These are phyloP conservation scores for Catharus minimus DNA, from an alignment of 2,113 vertebrate genomes.

Conservation along the genomic window DNA sequence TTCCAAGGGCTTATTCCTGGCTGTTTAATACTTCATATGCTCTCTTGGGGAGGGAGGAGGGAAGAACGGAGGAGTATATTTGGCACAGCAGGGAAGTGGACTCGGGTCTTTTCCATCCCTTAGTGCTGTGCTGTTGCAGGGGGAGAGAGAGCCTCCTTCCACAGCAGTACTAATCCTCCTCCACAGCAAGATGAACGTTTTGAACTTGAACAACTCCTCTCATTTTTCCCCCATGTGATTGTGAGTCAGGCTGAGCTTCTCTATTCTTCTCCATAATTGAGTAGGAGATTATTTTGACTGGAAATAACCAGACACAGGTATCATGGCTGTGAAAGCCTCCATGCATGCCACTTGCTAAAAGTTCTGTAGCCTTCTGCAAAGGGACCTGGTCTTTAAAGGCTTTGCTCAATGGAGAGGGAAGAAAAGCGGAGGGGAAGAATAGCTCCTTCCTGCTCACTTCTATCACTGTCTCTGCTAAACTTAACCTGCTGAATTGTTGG, in stretches of 20 bases:
- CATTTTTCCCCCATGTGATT: constrained; percentile 69
- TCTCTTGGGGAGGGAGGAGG: constrained; percentile 50
- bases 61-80: constrained; percentile 52
- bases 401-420: constrained; percentile 38
- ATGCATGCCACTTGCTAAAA: constrained; percentile 20
- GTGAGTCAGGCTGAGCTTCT: constrained; percentile 67
- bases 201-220: constrained; percentile 65
- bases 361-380: constrained; percentile 44
- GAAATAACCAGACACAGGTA: constrained; percentile 69
- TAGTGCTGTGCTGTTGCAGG: constrained; percentile 36
- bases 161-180: constrained; percentile 57
- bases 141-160: constrained; percentile 43
- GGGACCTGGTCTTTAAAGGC: constrained; percentile 34
- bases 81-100: constrained; percentile 53
- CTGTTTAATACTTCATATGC: constrained; percentile 40
- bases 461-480: constrained; percentile 33
- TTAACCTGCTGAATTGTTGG: not conserved
- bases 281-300: constrained; percentile 74
- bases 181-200: constrained; percentile 58
- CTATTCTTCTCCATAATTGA: constrained; percentile 74
- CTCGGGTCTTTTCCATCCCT: constrained; percentile 52
- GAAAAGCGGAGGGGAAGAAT: constrained; percentile 49
- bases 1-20: constrained; percentile 43
- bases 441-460: constrained; percentile 41
- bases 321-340: constrained; percentile 52